These are phyloP conservation scores for Sturnus vulgaris DNA, from an alignment of 2,113 vertebrate species.

Conservation along the genomic window DNA sequence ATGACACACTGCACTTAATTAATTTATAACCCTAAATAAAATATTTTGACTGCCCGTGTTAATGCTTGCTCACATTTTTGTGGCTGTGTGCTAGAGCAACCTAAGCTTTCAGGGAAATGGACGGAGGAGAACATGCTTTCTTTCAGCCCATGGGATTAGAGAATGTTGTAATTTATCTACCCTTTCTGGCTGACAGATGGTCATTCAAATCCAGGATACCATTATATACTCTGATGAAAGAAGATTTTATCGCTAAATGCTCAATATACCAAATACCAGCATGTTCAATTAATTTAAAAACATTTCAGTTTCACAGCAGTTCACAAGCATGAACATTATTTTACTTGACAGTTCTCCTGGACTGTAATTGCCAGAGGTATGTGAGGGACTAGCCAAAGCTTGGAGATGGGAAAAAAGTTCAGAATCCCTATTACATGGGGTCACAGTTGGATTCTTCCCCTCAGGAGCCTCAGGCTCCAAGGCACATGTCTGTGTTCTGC, in stretches of 20 bases:
- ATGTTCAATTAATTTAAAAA: constrained; percentile 58
- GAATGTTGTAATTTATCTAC: constrained; percentile 63
- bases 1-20: rapidly evolving
- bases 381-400: not conserved
- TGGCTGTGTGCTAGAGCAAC: not conserved
- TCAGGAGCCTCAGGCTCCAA: not conserved
- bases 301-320: constrained; percentile 1
- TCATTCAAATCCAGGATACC: constrained; percentile 75
- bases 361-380: not conserved
- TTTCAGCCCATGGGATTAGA: constrained; percentile 59
- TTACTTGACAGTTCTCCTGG: not conserved
- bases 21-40: not conserved
- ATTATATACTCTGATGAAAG: constrained; percentile 46
- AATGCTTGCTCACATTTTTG: not conserved
- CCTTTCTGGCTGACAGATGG: constrained; percentile 72
- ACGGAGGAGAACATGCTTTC: constrained; percentile 53
- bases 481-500: not conserved
- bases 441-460: not conserved
- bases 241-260: constrained; percentile 56
- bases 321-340: not conserved
- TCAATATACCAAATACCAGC: constrained; percentile 45
- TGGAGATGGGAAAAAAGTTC: not conserved
- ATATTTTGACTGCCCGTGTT: not conserved
- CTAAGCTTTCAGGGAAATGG: constrained; percentile 48
- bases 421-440: not conserved